Base-by-base conservation (phyloP, 2,113 vertebrate genomes). In the Aptenodytes forsteri region DNA sequence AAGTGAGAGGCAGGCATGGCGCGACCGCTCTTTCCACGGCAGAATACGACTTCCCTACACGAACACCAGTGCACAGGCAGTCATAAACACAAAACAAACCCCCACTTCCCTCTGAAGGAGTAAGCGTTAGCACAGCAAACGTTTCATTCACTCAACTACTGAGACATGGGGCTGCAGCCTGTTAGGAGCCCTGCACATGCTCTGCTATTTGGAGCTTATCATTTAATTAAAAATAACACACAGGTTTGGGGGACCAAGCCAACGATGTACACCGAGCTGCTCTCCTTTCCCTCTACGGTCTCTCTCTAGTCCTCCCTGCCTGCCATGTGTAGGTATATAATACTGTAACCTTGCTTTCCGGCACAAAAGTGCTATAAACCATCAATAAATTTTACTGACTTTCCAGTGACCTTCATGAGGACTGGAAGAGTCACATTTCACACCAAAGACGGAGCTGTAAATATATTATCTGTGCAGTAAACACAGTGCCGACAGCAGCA, bases 401-500 rank as follows among this genome's bases (percentile, higher is more conserved):
- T 98, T 97, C 94, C 83, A 9, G 86, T 95, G 97, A 98, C 97
- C 98, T 98, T 98, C 96, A 11, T 1, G 67, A 97, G 96, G 91
- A 56, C 91, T 83, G 90, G 77, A 87, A 93, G 95, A 98, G 96
- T 79, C 96, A 58, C 97, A 89, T 94, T 97, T 97, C 93, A 61
- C 89, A 91, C 71, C 84, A 58, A 91, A 97, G 97, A 97, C 42
- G 83, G 94, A 95, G 97, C 97, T 95, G 97, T 98, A 98, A 98
- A 98, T 98, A 98, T 95, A 97, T 98, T 92, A 85, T 98, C 95
- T 96, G 96, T 88, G 97, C 97, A 90, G 98, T 97, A 98, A 98
- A 98, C 97, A 96, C 96, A 66, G 83, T 0, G 72, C 93, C 27
- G 46, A 92, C 77, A 94, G 92, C 71, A 97, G 96, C 94, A 79